Percentiles rank a stretch among this genome's conserved stretches.
phyloP scores from a whole-genome alignment of 2,113 vertebrate species.

The Lasiurus borealis region DNA sequence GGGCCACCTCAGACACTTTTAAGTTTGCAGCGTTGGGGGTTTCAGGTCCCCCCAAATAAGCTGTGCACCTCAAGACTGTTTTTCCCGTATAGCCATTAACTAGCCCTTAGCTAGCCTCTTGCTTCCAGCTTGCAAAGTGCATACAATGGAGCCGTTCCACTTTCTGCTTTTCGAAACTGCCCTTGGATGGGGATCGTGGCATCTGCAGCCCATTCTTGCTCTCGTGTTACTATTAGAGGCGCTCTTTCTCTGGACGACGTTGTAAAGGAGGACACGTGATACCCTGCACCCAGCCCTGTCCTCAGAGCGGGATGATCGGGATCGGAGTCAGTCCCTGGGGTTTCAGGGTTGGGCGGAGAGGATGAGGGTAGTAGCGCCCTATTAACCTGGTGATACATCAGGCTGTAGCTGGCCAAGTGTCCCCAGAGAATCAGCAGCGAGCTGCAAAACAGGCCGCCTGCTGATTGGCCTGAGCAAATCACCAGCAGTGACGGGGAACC shows the following conservation, averaged over 20 bases:
- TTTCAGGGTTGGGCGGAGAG: not conserved
- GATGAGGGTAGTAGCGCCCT: not conserved
- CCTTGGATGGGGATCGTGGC: not conserved
- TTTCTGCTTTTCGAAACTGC: not conserved
- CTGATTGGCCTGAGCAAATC: conserved; percentile 69
- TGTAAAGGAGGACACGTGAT: not conserved
- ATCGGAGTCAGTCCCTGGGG: not conserved
- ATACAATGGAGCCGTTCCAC: not conserved
- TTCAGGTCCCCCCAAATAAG: not conserved
- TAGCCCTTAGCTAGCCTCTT: not conserved
- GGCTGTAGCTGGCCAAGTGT: not conserved
- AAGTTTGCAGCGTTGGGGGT: not conserved
- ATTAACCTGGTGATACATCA: not conserved
- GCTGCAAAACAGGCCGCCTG: not conserved
- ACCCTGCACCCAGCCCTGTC: not conserved
- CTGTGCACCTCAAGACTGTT: not conserved
- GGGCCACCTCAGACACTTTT: not conserved
- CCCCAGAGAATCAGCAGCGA: not conserved
- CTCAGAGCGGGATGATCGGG: not conserved
- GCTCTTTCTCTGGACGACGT: not conserved
- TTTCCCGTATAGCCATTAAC: not conserved
- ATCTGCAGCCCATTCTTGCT: not conserved
- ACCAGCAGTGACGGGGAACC: conserved; percentile 56
- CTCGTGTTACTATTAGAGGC: not conserved
- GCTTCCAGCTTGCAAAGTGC: not conserved